Evolutionary conservation across 2,888 invertebrate genomes (phyloP).

Genomic region (Andrena dorsata): DNA sequence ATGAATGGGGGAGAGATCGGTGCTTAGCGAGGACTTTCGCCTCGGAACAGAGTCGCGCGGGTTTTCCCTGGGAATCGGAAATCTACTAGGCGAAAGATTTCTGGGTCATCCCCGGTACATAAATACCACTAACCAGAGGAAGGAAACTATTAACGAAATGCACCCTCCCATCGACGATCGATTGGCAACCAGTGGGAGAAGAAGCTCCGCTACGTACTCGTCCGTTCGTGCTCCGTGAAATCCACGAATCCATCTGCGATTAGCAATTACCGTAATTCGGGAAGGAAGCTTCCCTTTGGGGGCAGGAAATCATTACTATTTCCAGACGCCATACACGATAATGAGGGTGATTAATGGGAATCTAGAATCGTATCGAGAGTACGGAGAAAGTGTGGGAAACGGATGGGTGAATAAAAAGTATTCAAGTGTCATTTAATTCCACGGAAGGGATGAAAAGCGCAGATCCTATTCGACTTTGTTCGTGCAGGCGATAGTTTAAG

Average conservation of each 20-base stretch:
- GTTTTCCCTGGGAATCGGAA: neutral
- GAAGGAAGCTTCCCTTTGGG: constrained; percentile 26
- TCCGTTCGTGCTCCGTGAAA: constrained; percentile 29
- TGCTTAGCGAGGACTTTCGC: neutral
- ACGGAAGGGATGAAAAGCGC: neutral
- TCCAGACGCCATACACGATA: neutral
- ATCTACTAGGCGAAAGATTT: constrained; percentile 30
- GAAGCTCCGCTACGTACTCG: constrained; percentile 12
- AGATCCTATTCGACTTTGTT: neutral
- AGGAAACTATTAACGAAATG: constrained; percentile 66
- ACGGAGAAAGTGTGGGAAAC: neutral
- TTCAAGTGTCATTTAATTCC: neutral
- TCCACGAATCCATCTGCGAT: constrained; percentile 46
- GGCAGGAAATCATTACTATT: constrained; percentile 27
- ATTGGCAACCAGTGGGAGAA: constrained; percentile 27
- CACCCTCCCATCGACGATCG: constrained; percentile 55
- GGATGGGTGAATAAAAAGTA: neutral
- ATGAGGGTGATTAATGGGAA: constrained; percentile 6
- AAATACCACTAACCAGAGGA: constrained; percentile 40
- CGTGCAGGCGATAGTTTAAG: neutral
- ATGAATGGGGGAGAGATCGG: neutral
- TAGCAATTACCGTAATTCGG: constrained; percentile 48
- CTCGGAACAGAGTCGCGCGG: neutral
- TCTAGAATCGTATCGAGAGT: neutral
- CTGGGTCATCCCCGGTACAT: constrained; percentile 37